Percentiles rank a stretch among this genome's conserved stretches.
These are phyloP conservation scores for Drosophila sucinea DNA, from an alignment of 1,140 invertebrate species.

Conservation along the genomic window DNA sequence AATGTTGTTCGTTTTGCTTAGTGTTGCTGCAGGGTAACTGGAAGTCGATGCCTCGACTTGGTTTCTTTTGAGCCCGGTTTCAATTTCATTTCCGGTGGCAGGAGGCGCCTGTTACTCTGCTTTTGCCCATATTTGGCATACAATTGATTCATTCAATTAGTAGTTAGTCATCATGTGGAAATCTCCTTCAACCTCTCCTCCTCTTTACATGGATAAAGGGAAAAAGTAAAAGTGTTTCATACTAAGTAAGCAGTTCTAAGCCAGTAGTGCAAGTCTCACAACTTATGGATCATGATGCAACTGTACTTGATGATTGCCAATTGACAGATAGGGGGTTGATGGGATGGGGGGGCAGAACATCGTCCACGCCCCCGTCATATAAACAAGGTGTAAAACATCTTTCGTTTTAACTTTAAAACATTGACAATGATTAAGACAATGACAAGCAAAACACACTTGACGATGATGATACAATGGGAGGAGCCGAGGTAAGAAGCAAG, in stretches of 20 bases:
- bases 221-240: conserved; percentile 18
- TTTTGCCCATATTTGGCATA: conserved; percentile 42
- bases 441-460: conserved; percentile 14
- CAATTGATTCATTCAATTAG: conserved; percentile 8
- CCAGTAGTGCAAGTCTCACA: background rate
- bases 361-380: conserved; percentile 1
- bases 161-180: conserved; percentile 1
- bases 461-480: background rate
- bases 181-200: background rate
- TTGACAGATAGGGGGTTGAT: background rate
- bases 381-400: conserved; percentile 12
- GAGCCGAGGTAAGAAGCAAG: conserved; percentile 20
- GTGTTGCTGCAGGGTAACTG: background rate
- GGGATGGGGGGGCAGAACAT: no score
- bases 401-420: conserved; percentile 4
- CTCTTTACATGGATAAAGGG: background rate
- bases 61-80: conserved; percentile 54
- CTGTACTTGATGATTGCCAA: background rate
- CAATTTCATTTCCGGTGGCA: conserved; percentile 76
- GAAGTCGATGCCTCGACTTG: background rate
- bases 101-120: conserved; percentile 48
- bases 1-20: no score
- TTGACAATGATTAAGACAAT: conserved; percentile 18
- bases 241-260: background rate
- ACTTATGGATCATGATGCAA: conserved; percentile 3